Conservation (phyloP, 2,797 vertebrate genomes). For the Calcarius lapponicus region DNA sequence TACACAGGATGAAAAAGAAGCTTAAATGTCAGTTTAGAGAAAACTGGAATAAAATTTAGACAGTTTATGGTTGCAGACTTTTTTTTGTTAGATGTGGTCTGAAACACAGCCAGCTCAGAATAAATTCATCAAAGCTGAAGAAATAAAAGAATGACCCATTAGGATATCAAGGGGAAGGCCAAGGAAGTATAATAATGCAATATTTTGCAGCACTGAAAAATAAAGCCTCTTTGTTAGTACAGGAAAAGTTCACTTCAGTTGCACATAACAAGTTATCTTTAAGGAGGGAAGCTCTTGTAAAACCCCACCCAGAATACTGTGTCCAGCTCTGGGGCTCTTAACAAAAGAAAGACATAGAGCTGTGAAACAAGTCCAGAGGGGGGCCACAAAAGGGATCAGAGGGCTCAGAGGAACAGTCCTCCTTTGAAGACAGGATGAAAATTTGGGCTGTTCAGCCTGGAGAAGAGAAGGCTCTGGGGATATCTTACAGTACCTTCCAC, state of each 20-base stretch:
- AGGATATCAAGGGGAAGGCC: background rate
- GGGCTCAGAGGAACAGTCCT: background rate
- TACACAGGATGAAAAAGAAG: background rate
- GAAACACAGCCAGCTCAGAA: background rate
- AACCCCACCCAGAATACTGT: background rate
- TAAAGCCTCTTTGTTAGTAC: background rate
- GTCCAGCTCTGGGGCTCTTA: accelerated
- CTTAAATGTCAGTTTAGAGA: background rate
- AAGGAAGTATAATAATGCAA: background rate
- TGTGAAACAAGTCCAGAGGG: background rate
- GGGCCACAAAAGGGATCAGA: background rate
- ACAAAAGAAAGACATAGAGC: background rate
- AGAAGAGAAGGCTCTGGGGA: background rate
- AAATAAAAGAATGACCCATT: background rate
- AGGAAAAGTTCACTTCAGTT: background rate
- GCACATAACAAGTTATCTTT: background rate
- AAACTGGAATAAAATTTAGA: background rate
- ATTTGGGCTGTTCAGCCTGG: background rate
- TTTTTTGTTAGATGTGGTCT: background rate
- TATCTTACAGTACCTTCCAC: background rate
- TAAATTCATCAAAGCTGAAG: background rate
- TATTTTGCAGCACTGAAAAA: background rate
- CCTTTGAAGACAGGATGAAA: background rate
- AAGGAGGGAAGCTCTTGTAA: background rate
- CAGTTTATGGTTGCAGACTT: background rate